Percentiles rank a stretch among this genome's conserved stretches.
These are phyloP conservation scores for Anthopleura xanthogrammica DNA, from an alignment of 92 coral and sea anemone species.

Conservation along the genomic window DNA sequence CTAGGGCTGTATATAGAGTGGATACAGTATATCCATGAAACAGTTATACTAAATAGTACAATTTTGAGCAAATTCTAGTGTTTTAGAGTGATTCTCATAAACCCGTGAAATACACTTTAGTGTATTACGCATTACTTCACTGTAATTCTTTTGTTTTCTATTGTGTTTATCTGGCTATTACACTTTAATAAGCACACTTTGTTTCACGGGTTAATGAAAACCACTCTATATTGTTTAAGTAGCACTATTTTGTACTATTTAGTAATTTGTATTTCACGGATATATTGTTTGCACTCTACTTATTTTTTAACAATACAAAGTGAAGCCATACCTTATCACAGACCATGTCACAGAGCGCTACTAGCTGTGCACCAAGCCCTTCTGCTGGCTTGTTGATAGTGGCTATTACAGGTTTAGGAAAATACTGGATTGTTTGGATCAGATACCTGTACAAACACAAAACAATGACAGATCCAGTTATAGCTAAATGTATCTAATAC, in stretches of 20 bases:
- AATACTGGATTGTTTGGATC: slow-evolving; percentile 61
- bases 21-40: neutral
- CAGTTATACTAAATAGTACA: no score
- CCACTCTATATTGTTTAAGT: no score
- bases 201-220: no score
- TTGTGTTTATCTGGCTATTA: no score
- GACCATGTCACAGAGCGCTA: slow-evolving; percentile 93
- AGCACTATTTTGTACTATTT: no score
- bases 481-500: neutral
- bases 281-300: neutral
- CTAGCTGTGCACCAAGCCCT: slow-evolving; percentile 92
- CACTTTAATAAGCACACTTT: no score
- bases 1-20: neutral
- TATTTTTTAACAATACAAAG: neutral
- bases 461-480: neutral
- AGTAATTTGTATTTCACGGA: no score
- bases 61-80: no score
- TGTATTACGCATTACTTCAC: no score
- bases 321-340: slow-evolving; percentile 87
- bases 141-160: no score
- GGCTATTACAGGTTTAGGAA: slow-evolving; percentile 91
- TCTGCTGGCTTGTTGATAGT: slow-evolving; percentile 81
- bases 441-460: slow-evolving; percentile 40
- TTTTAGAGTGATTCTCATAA: no score
- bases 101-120: no score